Evolutionary conservation across 2,113 vertebrate genomes (phyloP).

Genomic region (Pogonocichla stellata): DNA sequence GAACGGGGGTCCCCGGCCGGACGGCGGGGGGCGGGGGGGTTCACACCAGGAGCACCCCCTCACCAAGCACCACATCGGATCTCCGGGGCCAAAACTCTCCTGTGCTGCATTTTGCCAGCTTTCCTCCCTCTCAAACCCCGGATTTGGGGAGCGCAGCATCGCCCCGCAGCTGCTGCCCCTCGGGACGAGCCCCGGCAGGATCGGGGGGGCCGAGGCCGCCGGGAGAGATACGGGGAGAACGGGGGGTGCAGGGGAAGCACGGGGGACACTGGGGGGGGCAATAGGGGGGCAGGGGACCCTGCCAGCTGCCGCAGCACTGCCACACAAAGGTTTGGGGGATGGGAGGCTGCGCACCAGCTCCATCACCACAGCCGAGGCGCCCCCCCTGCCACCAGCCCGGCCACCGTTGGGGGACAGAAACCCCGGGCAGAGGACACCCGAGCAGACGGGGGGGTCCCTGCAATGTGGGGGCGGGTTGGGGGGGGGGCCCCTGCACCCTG

Average conservation of each 20-base stretch:
- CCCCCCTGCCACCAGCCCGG: background rate
- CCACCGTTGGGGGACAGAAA: background rate
- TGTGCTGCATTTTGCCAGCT: background rate
- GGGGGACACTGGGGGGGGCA: too few species aligned
- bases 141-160: background rate
- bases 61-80: background rate
- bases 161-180: background rate
- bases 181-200: background rate
- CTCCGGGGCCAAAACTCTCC: background rate
- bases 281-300: background rate
- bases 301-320: background rate
- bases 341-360: background rate
- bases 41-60: background rate
- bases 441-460: background rate
- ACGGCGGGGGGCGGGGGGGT: rapidly evolving
- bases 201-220: background rate
- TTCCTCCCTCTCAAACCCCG: background rate
- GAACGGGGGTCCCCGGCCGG: background rate
- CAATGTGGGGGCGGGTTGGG: background rate
- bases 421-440: background rate
- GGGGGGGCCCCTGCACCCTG: background rate
- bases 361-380: background rate
- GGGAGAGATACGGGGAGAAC: background rate
- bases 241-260: background rate
- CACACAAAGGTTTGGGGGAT: constrained; percentile 43